These are phyloP conservation scores for Calephelis perditalis DNA, from an alignment of 2,888 invertebrate genomes.

Conservation along the genomic window DNA sequence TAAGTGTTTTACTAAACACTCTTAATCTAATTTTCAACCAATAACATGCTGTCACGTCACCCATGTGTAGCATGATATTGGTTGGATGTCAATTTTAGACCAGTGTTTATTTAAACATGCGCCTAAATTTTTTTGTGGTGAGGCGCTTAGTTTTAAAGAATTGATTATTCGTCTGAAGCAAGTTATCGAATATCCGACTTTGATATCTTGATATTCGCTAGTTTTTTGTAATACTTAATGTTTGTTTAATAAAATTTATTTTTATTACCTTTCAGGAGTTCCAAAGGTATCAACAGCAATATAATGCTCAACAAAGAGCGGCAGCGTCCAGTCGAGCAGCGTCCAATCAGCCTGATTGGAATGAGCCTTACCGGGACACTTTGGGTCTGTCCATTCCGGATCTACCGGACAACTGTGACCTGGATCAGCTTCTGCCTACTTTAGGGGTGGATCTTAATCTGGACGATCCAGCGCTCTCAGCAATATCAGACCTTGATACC, in stretches of 20 bases:
- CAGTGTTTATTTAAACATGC: too few species aligned
- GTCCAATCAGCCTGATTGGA: conserved; percentile 60
- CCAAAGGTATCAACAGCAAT: conserved; percentile 81
- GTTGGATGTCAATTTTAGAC: too few species aligned
- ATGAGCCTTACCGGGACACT: conserved; percentile 70
- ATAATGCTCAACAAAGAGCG: conserved; percentile 77
- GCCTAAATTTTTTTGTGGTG: too few species aligned
- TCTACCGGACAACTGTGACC: conserved; percentile 72
- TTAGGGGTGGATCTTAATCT: conserved; percentile 79
- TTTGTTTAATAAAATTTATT: conserved; percentile 3
- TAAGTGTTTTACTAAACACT: too few species aligned
- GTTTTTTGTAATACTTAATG: background rate
- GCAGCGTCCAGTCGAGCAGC: conserved; percentile 46
- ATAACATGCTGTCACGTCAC: too few species aligned
- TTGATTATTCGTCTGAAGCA: too few species aligned
- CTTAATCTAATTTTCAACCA: too few species aligned
- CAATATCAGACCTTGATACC: conserved; percentile 58
- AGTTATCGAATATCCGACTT: too few species aligned
- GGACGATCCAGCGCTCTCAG: conserved; percentile 58
- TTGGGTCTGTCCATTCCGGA: conserved; percentile 57
- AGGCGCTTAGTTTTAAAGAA: too few species aligned
- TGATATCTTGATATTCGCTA: too few species aligned
- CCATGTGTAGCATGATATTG: too few species aligned
- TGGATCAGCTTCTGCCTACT: conserved; percentile 82
- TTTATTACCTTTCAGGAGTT: conserved; percentile 64